These are phyloP conservation scores for Erpobdella octoculata DNA, from an alignment of 2,888 invertebrate genomes.

Conservation along the genomic window DNA sequence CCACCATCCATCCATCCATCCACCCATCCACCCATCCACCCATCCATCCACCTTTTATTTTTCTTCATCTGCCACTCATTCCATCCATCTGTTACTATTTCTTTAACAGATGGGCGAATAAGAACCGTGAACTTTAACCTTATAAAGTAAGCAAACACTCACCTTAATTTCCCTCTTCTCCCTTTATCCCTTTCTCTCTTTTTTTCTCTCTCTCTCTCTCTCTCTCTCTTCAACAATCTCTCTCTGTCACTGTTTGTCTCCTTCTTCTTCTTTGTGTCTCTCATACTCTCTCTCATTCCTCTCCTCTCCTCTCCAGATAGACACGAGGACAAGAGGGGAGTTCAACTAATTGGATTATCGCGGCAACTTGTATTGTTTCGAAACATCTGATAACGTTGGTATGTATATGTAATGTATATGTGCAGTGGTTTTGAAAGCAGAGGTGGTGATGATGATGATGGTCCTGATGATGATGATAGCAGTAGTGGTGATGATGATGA, in stretches of 20 bases:
- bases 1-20: neutral
- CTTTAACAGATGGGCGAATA: neutral
- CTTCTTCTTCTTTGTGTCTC: too few species aligned
- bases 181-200: too few species aligned
- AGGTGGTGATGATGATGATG: neutral
- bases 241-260: too few species aligned
- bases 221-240: too few species aligned
- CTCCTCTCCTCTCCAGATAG: too few species aligned
- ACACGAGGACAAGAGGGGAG: too few species aligned
- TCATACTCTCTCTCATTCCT: too few species aligned
- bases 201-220: too few species aligned
- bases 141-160: too few species aligned
- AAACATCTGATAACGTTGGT: too few species aligned
- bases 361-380: neutral
- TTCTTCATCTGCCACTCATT: neutral
- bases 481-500: neutral
- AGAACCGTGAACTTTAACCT: neutral
- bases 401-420: too few species aligned
- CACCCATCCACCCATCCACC: neutral
- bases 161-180: too few species aligned
- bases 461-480: neutral
- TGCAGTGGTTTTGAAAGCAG: neutral
- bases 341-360: conserved; percentile 5
- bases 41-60: neutral
- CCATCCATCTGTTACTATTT: neutral